phyloP scores from a whole-genome alignment of 2,113 vertebrate species.

The Osmerus eperlanus region DNA sequence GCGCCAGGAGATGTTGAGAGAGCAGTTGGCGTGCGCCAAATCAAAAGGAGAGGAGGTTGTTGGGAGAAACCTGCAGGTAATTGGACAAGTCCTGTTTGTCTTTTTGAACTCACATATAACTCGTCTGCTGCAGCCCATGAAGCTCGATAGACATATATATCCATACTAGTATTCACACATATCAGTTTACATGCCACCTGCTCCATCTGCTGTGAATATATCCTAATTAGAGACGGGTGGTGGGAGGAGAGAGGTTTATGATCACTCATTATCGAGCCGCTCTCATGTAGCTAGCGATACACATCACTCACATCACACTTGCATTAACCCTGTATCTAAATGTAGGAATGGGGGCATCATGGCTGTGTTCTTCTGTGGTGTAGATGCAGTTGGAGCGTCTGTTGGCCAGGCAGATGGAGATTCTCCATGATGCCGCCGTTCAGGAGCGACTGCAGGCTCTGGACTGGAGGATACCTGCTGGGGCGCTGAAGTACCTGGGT shows the following conservation, averaged over 20 bases:
- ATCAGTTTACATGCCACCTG: conserved; percentile 35
- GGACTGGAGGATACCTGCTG: conserved; percentile 80
- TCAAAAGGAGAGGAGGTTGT: conserved; percentile 86
- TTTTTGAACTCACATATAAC: too few species aligned
- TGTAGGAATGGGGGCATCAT: neutral
- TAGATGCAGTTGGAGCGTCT: conserved; percentile 88
- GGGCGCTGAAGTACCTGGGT: conserved; percentile 77
- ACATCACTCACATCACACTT: neutral
- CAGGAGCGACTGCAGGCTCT: conserved; percentile 80
- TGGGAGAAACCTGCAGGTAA: conserved; percentile 86
- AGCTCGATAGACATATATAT: too few species aligned
- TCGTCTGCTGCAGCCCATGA: too few species aligned
- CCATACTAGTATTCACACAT: too few species aligned
- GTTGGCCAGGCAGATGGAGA: conserved; percentile 90
- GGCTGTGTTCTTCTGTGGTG: conserved; percentile 19
- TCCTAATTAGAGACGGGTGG: conserved; percentile 48
- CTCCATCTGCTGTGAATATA: conserved; percentile 7
- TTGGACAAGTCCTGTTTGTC: conserved; percentile 2
- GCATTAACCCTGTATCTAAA: neutral
- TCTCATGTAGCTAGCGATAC: neutral
- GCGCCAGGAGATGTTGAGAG: conserved; percentile 80
- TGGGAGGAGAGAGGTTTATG: conserved; percentile 53
- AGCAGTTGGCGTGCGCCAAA: conserved; percentile 82
- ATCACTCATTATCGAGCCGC: conserved; percentile 41
- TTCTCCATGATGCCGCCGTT: conserved; percentile 85